A percentile compares a stretch with the other conserved stretches of the same genome.
These are phyloP conservation scores for Drosophila albomicans DNA, from an alignment of 1,140 invertebrate species.

Conservation along the genomic window DNA sequence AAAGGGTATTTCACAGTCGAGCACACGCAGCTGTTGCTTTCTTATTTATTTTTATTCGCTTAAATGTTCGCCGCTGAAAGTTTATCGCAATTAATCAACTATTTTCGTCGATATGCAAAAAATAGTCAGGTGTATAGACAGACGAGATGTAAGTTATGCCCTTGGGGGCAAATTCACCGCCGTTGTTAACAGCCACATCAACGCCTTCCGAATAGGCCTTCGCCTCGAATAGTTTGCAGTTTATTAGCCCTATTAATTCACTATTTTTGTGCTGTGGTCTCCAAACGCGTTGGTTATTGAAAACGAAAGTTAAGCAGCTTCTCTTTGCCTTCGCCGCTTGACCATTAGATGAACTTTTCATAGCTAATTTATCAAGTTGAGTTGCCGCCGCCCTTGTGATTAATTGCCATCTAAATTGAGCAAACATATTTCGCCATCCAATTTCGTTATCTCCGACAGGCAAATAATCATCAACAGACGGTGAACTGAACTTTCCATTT, in stretches of 20 bases:
- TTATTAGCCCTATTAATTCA: constrained; percentile 56
- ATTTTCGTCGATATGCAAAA: constrained; percentile 15
- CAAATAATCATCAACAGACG: constrained; percentile 39
- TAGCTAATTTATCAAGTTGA: constrained; percentile 40
- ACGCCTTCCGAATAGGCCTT: constrained; percentile 58
- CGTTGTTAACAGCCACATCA: constrained; percentile 45
- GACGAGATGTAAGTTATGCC: constrained; percentile 14
- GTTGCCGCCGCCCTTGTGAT: constrained; percentile 44
- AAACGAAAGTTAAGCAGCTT: constrained; percentile 61
- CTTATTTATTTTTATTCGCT: not conserved
- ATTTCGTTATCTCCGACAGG: constrained; percentile 46
- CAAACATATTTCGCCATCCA: constrained; percentile 46
- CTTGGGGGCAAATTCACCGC: constrained; percentile 29
- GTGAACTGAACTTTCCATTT: constrained; percentile 46
- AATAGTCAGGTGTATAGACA: constrained; percentile 25
- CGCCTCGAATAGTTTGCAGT: constrained; percentile 27
- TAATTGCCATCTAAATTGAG: constrained; percentile 42
- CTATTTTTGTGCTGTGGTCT: constrained; percentile 24
- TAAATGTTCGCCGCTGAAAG: constrained; percentile 20
- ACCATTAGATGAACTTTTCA: constrained; percentile 5
- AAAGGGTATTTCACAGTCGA: too few species aligned
- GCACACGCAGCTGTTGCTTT: too few species aligned
- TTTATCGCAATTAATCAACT: constrained; percentile 23
- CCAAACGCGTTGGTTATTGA: constrained; percentile 46
- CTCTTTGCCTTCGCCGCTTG: constrained; percentile 6